Conservation (phyloP, 1,140 invertebrate species). For the Trichonephila clavata region DNA sequence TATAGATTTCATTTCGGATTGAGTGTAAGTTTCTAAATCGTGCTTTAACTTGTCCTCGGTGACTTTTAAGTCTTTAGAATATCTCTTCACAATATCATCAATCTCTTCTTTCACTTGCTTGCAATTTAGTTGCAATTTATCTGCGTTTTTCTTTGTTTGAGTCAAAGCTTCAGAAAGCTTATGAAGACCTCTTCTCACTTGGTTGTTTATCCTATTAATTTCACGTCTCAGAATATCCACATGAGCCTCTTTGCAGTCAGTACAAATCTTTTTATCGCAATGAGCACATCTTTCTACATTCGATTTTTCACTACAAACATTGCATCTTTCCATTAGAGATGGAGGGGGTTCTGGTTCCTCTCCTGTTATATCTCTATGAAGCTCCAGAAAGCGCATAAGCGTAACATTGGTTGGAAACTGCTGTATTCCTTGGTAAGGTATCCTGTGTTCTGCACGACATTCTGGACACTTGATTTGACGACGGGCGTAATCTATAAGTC, state of each 20-base stretch:
- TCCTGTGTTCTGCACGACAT: conserved; percentile 97
- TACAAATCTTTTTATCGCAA: conserved; percentile 96
- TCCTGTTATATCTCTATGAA: conserved; percentile 96
- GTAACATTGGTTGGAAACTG: conserved; percentile 98
- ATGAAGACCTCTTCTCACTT: conserved; percentile 90
- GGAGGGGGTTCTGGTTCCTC: conserved; percentile 79
- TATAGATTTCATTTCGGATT: conserved; percentile 90
- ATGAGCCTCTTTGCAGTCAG: conserved; percentile 94
- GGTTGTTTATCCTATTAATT: conserved; percentile 90
- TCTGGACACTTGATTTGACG: conserved; percentile 99
- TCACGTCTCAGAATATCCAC: conserved; percentile 97
- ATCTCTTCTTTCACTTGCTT: conserved; percentile 93
- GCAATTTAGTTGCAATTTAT: conserved; percentile 91
- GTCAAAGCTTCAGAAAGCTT: conserved; percentile 91
- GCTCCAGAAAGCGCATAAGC: conserved; percentile 95
- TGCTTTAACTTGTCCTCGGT: conserved; percentile 92
- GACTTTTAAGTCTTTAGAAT: conserved; percentile 92
- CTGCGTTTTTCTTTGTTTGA: conserved; percentile 91
- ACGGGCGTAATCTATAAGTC: conserved; percentile 95
- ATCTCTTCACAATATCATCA: conserved; percentile 93
- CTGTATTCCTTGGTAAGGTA: conserved; percentile 97
- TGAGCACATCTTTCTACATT: conserved; percentile 94
- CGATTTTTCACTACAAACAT: conserved; percentile 96
- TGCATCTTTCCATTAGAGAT: conserved; percentile 82
- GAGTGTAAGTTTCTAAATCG: conserved; percentile 93